Evolutionary conservation across 35 echinoderm and acorn worm genomes (phyloP).

Genomic region (Apostichopus californicus): DNA sequence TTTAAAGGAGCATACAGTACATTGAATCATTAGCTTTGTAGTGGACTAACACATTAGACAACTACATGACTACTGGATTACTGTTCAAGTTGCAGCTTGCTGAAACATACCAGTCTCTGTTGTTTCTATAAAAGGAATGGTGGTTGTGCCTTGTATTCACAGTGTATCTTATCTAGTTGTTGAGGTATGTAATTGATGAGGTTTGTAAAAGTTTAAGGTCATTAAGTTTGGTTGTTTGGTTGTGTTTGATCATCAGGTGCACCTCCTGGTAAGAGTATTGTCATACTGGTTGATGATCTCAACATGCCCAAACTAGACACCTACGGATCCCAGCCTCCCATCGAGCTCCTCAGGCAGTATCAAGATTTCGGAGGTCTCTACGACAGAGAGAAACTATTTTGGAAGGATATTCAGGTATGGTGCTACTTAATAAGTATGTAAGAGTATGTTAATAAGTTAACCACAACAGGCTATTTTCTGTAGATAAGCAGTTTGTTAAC

Average conservation of each 20-base stretch:
- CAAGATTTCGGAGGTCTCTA: conserved; percentile 96
- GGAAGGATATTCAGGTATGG: conserved; percentile 94
- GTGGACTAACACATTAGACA: no score
- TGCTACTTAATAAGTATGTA: background rate
- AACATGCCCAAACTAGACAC: conserved; percentile 99
- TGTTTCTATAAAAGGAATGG: no score
- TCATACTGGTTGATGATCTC: conserved; percentile 97
- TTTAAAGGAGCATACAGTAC: no score
- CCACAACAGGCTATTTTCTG: background rate
- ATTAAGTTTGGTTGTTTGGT: no score
- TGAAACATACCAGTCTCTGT: no score
- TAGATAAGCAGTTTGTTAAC: background rate
- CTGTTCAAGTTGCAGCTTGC: no score
- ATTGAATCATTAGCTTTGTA: no score
- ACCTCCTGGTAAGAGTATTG: conserved; percentile 83
- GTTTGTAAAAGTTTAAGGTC: background rate
- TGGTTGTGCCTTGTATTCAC: no score
- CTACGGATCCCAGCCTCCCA: conserved; percentile 96
- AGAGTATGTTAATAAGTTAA: no score
- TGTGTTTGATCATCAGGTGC: conserved; percentile 64
- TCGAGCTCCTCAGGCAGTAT: conserved; percentile 94
- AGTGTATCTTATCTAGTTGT: no score
- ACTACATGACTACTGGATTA: no score
- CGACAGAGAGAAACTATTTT: conserved; percentile 97
- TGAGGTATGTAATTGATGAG: background rate